Base-by-base conservation (phyloP, 2,888 invertebrate genomes). In the Pheosia gnoma region DNA sequence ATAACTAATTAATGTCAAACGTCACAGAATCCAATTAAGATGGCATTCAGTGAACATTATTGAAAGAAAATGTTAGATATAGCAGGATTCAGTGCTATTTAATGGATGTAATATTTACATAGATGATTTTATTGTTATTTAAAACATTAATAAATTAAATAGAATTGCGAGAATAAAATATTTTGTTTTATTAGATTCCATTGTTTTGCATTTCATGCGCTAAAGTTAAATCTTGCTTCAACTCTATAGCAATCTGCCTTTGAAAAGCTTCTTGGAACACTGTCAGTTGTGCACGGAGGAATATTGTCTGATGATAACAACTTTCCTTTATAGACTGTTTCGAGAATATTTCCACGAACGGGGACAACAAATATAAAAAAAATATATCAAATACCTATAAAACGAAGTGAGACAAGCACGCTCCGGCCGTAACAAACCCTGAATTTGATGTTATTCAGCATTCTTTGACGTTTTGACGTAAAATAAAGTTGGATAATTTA, bases 1-100 rank as follows among this genome's bases (percentile, higher is more conserved):
- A 76, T 80, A 75, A 80, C 80, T 81, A 83, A 85, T 85, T 84
- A 81, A 80, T 74, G 82, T 81, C 79, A 80, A 70, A 79, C 79
- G 79, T 83, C 81, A 79, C 74, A 58, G 66, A 63, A 74, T 78
- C 77, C 77, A 75, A 79, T 80, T 76, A 72, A 65, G 61, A 65
- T 62, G 66, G 65, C 68, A 74, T 77, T 69, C 63, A 68, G 71
- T 67, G 61, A 60, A 61, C 58, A 61, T 51, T 11, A 52, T 36
- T 55, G 36, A 38, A 61, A 36, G n/a, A 47, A 54, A 39, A 13
- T 41, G 37, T 47, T 5, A 39, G 7, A 11, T 36, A 25, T 25
- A 25, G 25, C 25, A 25, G 25, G 25, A 25, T 25, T 25, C 25
- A 25, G 25, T 25, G 0, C 25, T 25, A 25, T 25, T 25, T 25